phyloP scores from a whole-genome alignment of 64 coral and sea anemone genomes.

The Stylophora pistillata region DNA sequence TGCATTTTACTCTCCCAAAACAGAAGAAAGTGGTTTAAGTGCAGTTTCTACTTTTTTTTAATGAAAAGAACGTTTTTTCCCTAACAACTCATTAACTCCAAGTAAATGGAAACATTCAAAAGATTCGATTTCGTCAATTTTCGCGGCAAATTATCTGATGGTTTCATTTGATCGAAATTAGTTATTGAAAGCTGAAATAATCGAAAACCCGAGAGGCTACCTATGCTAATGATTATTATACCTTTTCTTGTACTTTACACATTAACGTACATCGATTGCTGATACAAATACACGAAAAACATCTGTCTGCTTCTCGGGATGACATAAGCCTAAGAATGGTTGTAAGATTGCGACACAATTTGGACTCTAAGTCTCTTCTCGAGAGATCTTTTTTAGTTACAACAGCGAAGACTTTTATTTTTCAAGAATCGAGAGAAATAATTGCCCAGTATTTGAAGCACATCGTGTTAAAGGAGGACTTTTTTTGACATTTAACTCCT shows the following conservation, averaged over 20 bases:
- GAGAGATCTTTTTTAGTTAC: background rate
- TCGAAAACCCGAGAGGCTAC: background rate
- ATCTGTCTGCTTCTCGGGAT: background rate
- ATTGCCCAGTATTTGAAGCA: background rate
- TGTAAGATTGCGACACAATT: background rate
- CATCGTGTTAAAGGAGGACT: background rate
- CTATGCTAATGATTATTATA: background rate
- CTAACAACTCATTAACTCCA: background rate
- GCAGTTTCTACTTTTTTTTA: background rate
- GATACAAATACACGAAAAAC: background rate
- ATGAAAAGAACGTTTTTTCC: background rate
- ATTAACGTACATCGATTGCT: background rate
- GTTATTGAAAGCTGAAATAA: constrained; percentile 7
- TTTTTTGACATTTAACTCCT: constrained; percentile 5
- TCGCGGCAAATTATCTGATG: background rate
- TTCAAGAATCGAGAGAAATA: background rate
- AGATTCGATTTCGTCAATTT: background rate
- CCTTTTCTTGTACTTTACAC: background rate
- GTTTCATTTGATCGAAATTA: background rate
- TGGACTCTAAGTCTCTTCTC: background rate
- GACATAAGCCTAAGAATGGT: background rate
- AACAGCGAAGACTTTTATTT: background rate
- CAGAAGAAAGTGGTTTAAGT: background rate
- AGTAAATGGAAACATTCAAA: background rate
- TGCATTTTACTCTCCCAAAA: background rate